Evolutionary conservation across 2,888 invertebrate species (phyloP).

Genomic region (Hypsopygia costalis): DNA sequence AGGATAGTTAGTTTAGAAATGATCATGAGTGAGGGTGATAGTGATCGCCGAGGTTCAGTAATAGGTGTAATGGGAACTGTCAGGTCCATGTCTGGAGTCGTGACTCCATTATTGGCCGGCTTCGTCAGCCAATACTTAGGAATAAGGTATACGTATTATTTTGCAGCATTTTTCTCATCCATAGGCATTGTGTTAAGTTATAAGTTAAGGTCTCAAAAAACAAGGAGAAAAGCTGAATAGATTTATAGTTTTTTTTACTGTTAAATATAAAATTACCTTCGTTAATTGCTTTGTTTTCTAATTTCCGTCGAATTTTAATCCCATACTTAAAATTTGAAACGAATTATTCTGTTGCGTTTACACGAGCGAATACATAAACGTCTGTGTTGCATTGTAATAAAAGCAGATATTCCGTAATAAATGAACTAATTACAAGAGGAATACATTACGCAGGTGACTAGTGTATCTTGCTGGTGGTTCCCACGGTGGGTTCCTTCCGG

Average conservation of each 20-base stretch:
- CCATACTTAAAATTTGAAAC: no score
- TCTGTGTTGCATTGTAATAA: no score
- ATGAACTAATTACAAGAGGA: slow-evolving; percentile 34
- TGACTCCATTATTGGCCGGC: slow-evolving; percentile 78
- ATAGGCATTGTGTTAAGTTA: slow-evolving; percentile 50
- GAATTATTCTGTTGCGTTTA: no score
- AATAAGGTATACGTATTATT: slow-evolving; percentile 47
- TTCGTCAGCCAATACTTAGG: slow-evolving; percentile 67
- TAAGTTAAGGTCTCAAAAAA: slow-evolving; percentile 24
- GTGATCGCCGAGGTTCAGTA: slow-evolving; percentile 74
- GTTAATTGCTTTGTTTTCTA: no score
- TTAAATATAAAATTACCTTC: no score
- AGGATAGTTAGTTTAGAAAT: slow-evolving; percentile 71
- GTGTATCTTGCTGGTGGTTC: slow-evolving; percentile 43
- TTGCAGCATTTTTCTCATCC: slow-evolving; percentile 40
- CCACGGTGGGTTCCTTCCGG: slow-evolving; percentile 75
- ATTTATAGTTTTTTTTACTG: not conserved
- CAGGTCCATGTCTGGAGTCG: slow-evolving; percentile 73
- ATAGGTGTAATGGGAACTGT: slow-evolving; percentile 78
- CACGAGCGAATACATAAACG: no score
- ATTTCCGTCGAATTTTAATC: no score
- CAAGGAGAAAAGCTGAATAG: slow-evolving; percentile 14
- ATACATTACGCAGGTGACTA: slow-evolving; percentile 51
- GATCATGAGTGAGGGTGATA: slow-evolving; percentile 61
- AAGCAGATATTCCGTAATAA: slow-evolving; percentile 1